Conservation (phyloP, 2,113 vertebrate genomes). For the Ammodytes marinus region DNA sequence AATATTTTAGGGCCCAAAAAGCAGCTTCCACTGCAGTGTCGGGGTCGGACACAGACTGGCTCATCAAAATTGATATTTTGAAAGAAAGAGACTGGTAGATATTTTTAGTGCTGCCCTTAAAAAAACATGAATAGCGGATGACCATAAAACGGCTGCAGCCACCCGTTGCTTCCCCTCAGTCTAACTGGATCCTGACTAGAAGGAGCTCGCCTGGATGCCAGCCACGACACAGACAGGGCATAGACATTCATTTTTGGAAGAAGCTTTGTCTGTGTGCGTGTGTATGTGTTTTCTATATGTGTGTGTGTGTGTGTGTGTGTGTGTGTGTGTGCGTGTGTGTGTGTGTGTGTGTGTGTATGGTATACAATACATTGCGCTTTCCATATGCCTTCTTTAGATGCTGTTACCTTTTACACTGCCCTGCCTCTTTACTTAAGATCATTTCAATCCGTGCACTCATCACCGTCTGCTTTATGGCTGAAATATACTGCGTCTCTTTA, state of each 20-base stretch:
- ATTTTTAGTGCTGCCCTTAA: slow-evolving; percentile 37
- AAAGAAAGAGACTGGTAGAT: slow-evolving; percentile 32
- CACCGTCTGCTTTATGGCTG: slow-evolving; percentile 35
- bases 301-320: not conserved
- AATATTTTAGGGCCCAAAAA: slow-evolving; percentile 73
- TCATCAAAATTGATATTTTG: slow-evolving; percentile 37
- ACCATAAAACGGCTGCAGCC: slow-evolving; percentile 46
- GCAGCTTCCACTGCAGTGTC: slow-evolving; percentile 44
- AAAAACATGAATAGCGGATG: slow-evolving; percentile 1
- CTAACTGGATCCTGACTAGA: slow-evolving; percentile 43
- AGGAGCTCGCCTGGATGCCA: slow-evolving; percentile 51
- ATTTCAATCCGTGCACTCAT: slow-evolving; percentile 38
- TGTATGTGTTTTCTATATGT: not conserved
- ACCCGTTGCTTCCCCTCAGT: slow-evolving; percentile 51
- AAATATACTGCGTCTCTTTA: slow-evolving; percentile 50
- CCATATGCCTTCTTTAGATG: slow-evolving; percentile 17
- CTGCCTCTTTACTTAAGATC: slow-evolving; percentile 34
- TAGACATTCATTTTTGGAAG: slow-evolving; percentile 32
- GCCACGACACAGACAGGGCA: slow-evolving; percentile 41
- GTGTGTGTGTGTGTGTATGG: not conserved
- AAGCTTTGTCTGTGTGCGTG: slow-evolving; percentile 19
- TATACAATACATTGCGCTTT: not conserved
- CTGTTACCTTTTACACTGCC: slow-evolving; percentile 10
- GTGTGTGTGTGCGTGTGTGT: slow-evolving; percentile 12
- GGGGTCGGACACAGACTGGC: slow-evolving; percentile 25